Percentiles rank a stretch among this genome's conserved stretches.
Evolutionary conservation across 2,797 vertebrate species (phyloP).

Genomic region (Silurus aristotelis): DNA sequence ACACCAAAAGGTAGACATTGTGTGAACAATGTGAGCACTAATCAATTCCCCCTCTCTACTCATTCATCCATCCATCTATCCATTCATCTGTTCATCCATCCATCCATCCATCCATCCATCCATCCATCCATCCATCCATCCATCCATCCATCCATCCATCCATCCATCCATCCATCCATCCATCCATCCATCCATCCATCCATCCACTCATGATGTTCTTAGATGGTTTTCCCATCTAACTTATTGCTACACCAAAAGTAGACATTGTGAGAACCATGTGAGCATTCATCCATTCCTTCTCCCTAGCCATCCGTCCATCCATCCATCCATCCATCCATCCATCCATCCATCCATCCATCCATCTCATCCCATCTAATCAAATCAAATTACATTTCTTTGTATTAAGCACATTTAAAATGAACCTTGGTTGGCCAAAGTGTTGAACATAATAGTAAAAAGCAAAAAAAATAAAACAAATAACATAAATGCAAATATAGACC

Average conservation of each 20-base stretch:
- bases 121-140: constrained; percentile 48
- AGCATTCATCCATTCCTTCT: too few species aligned
- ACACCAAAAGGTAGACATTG: too few species aligned
- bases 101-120: constrained; percentile 14
- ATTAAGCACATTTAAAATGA: too few species aligned
- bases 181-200: constrained; percentile 49
- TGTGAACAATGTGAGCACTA: background rate
- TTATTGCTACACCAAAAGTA: constrained; percentile 36
- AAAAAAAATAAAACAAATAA: too few species aligned
- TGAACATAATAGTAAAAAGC: too few species aligned
- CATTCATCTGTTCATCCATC: constrained; percentile 30
- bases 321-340: too few species aligned
- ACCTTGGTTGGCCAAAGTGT: too few species aligned
- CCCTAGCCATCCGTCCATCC: too few species aligned
- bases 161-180: constrained; percentile 16
- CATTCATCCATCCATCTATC: constrained; percentile 52
- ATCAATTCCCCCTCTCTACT: background rate
- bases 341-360: too few species aligned
- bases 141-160: constrained; percentile 52
- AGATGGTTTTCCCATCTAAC: background rate
- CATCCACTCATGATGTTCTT: background rate
- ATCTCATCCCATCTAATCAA: too few species aligned
- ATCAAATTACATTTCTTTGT: too few species aligned
- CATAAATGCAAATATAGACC: too few species aligned
- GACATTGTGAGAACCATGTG: constrained; percentile 39